A percentile compares a stretch with the other conserved stretches of the same genome.
Conservation (phyloP, 2,113 vertebrate species). For the Corynorhinus townsendii region DNA sequence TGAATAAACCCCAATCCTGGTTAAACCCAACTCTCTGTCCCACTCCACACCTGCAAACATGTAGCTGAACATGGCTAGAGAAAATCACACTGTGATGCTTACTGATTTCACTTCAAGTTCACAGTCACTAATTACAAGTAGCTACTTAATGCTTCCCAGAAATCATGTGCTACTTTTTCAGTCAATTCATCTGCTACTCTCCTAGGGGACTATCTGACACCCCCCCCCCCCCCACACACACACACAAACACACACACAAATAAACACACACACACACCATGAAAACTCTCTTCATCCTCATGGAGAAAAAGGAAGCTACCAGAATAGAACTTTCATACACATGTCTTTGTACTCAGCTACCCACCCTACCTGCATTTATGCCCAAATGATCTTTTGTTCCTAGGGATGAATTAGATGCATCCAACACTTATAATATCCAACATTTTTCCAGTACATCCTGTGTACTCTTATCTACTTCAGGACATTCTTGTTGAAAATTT, state of each 20-base stretch:
- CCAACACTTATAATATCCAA: not conserved
- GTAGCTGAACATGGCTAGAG: not conserved
- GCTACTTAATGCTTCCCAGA: not conserved
- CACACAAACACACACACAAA: no score
- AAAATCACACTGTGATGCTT: not conserved
- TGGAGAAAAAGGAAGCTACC: not conserved
- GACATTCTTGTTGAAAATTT: not conserved
- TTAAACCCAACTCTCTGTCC: not conserved
- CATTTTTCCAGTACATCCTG: not conserved
- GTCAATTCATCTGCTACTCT: not conserved
- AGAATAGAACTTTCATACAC: not conserved
- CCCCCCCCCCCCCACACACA: no score
- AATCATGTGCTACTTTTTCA: not conserved
- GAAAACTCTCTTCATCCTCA: no score
- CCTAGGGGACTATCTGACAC: not conserved
- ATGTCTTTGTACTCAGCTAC: not conserved
- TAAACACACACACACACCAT: no score
- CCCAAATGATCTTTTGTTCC: not conserved
- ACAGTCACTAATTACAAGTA: not conserved
- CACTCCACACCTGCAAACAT: not conserved
- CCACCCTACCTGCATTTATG: not conserved
- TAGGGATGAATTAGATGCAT: not conserved
- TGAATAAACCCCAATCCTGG: not conserved
- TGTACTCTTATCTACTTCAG: not conserved
- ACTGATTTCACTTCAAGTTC: not conserved